Percentiles rank a stretch among this genome's conserved stretches.
These are phyloP conservation scores for Formica exsecta DNA, from an alignment of 1,140 invertebrate species.

Conservation along the genomic window DNA sequence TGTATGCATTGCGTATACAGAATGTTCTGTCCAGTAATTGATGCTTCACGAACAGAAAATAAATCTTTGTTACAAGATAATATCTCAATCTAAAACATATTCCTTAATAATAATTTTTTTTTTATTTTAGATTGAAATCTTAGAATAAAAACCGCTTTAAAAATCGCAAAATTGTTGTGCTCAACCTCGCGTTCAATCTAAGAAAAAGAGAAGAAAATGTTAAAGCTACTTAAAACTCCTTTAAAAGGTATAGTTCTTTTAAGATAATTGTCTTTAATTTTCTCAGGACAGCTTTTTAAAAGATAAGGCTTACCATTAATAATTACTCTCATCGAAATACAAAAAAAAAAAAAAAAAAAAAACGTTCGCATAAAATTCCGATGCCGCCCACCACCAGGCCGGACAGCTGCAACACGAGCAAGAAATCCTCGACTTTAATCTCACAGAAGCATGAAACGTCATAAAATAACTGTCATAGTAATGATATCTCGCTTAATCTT, in stretches of 20 bases:
- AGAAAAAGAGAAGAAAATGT: background rate
- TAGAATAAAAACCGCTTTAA: background rate
- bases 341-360: too few species aligned
- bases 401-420: conserved; percentile 89
- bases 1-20: conserved; percentile 13
- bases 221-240: background rate
- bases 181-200: background rate
- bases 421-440: conserved; percentile 47
- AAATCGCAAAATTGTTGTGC: background rate
- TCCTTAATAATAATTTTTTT: background rate
- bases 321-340: background rate
- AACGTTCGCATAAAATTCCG: background rate
- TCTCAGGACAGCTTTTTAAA: background rate
- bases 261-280: conserved; percentile 27
- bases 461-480: background rate
- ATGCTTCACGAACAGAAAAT: background rate
- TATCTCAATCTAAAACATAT: background rate
- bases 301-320: background rate
- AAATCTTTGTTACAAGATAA: background rate
- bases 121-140: background rate
- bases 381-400: conserved; percentile 90
- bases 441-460: background rate
- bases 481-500: background rate
- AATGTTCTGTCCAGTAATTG: conserved; percentile 1
- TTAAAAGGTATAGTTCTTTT: background rate